A percentile compares a stretch with the other conserved stretches of the same genome.
These are phyloP conservation scores for Malurus splendens DNA, from an alignment of 2,797 vertebrate species.

Conservation along the genomic window DNA sequence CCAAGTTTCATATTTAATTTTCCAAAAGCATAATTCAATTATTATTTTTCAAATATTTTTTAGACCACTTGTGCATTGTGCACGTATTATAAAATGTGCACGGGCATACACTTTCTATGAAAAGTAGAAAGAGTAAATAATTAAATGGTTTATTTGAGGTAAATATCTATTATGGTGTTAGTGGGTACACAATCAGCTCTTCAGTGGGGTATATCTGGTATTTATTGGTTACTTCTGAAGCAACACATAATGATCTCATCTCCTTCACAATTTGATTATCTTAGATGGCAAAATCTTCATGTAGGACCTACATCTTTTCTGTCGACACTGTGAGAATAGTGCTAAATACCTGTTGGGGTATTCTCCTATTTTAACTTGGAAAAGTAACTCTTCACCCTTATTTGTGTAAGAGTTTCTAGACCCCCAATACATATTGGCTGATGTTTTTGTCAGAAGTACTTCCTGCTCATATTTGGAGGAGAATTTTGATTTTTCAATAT, in stretches of 20 bases:
- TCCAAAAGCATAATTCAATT: constrained; percentile 19
- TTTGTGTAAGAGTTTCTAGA: neutral
- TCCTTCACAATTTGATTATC: neutral
- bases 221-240: neutral
- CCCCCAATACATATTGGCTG: fast-evolving
- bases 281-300: neutral
- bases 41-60: neutral
- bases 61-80: neutral
- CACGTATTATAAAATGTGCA: neutral
- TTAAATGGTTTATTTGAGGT: neutral
- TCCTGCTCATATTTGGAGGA: neutral
- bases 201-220: neutral
- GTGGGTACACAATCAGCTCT: neutral
- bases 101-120: neutral
- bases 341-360: neutral
- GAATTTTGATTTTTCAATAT: neutral
- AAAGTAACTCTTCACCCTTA: neutral
- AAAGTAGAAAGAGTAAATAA: neutral
- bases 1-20: constrained; percentile 52
- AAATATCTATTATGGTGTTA: neutral
- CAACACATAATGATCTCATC: neutral
- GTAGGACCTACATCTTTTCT: neutral
- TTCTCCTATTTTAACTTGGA: neutral
- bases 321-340: neutral
- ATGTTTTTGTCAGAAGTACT: neutral